Base-by-base conservation (phyloP, 2,113 vertebrate genomes). In the Hystrix cristata region DNA sequence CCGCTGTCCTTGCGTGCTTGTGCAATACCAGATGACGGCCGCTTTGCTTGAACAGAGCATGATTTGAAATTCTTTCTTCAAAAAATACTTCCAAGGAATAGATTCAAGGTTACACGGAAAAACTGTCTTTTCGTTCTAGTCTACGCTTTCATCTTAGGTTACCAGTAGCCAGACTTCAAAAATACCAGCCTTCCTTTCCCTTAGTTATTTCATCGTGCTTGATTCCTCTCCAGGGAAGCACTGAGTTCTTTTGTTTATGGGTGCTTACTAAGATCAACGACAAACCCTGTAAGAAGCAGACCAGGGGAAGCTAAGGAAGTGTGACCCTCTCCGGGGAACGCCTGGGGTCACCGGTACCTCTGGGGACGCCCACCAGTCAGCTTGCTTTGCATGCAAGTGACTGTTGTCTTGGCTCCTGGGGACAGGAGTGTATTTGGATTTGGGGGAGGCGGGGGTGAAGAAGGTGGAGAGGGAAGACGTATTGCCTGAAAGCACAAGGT, bases 331-430 rank as follows among this genome's bases (percentile, higher is more conserved):
- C 18, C 46, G 85, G 46, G 62, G 12, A 78, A 76, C 27, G 3
- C 3, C 38, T 15, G n/a, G 69, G 79, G 62, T 55, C 53, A 34
- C 43, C 16, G 38, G 46, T 3, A 65, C 8, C 43, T 80, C 48
- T 31, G 48, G 78, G 48, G 84, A 9, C n/a, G 90, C 34, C 57
- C 25, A 80, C 19, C 62, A n/a, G 27, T 31, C 46, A 91, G 71
- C 72, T 89, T 89, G 80, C 74, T 97, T 85, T 94, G 38, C 51
- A 46, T 94, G 38, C 51, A 46, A 74, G 62, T 57, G 80, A n/a
- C 19, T 31, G 4, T 62, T 87, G 1, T 96, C 62, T 79, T 87
- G 62, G 46, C 55, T 57, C 82, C 72, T 71, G 48, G 16, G 62
- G 91, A 62, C 25, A 11, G 9, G 8, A 91, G 46, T 62, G 31